Conservation (phyloP, 2,888 invertebrate genomes). For the Drosophila subsilvestris region DNA sequence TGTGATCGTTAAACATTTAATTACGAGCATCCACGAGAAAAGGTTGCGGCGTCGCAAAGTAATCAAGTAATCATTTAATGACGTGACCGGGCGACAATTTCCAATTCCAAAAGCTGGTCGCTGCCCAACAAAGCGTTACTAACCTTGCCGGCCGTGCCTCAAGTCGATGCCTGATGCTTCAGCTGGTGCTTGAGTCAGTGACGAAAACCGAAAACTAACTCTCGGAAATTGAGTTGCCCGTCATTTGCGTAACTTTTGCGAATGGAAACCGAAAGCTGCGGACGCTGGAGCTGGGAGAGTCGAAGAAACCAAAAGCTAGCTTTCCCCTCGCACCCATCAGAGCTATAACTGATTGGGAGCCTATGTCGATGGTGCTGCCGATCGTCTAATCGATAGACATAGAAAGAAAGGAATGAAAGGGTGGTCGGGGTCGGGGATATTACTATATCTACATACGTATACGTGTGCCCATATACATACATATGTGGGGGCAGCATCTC, state of each 20-base stretch:
- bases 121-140: slow-evolving; percentile 61
- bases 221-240: slow-evolving; percentile 25
- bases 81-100: slow-evolving; percentile 42
- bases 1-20: slow-evolving; percentile 39
- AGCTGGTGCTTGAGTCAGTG: slow-evolving; percentile 39
- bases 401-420: slow-evolving; percentile 45
- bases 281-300: slow-evolving; percentile 11
- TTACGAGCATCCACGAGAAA: slow-evolving; percentile 22
- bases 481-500: slow-evolving; percentile 15
- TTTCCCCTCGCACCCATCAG: slow-evolving; percentile 13
- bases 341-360: slow-evolving; percentile 53
- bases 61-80: slow-evolving; percentile 39
- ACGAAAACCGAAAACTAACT: slow-evolving; percentile 50
- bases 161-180: neutral
- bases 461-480: slow-evolving; percentile 14
- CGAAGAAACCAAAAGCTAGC: slow-evolving; percentile 28
- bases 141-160: slow-evolving; percentile 59
- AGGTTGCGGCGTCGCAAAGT: slow-evolving; percentile 27
- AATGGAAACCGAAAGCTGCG: slow-evolving; percentile 51
- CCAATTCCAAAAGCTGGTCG: slow-evolving; percentile 44
- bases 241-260: slow-evolving; percentile 74
- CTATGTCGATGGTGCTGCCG: slow-evolving; percentile 30
- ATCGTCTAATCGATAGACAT: slow-evolving; percentile 65
- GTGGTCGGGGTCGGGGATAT: slow-evolving; percentile 6
- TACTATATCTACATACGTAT: slow-evolving; percentile 5